Evolutionary conservation across 1,140 invertebrate genomes (phyloP).

Genomic region (Drosophila auraria): DNA sequence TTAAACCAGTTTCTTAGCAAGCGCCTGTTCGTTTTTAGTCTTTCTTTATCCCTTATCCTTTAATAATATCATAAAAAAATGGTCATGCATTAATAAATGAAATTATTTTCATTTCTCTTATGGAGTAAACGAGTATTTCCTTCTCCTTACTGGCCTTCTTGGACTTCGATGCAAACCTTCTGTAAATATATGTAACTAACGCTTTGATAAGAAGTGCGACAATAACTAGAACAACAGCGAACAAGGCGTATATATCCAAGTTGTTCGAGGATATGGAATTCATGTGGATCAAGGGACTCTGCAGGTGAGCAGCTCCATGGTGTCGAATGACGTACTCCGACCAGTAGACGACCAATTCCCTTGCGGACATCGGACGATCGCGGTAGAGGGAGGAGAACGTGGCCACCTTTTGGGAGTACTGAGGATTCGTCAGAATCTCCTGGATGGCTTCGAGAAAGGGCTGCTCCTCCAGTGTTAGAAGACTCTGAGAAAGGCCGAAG

Average conservation of each 20-base stretch:
- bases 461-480: conserved; percentile 86
- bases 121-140: background rate
- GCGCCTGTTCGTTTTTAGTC: no score
- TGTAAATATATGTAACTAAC: background rate
- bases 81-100: no score
- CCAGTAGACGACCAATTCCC: conserved; percentile 84
- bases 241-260: conserved; percentile 60
- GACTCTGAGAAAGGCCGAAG: conserved; percentile 67
- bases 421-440: conserved; percentile 61
- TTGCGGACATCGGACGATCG: conserved; percentile 65
- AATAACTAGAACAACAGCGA: background rate
- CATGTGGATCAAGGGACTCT: conserved; percentile 69
- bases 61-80: no score
- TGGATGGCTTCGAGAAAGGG: conserved; percentile 48
- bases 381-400: conserved; percentile 64
- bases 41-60: no score
- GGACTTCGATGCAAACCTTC: background rate
- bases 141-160: background rate
- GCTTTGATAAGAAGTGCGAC: background rate
- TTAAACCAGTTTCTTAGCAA: no score
- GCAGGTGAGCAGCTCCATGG: conserved; percentile 76
- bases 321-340: conserved; percentile 85
- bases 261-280: conserved; percentile 69
- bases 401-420: conserved; percentile 51
- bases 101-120: no score